phyloP scores from a whole-genome alignment of 2,113 vertebrate genomes.

The Indicator indicator region DNA sequence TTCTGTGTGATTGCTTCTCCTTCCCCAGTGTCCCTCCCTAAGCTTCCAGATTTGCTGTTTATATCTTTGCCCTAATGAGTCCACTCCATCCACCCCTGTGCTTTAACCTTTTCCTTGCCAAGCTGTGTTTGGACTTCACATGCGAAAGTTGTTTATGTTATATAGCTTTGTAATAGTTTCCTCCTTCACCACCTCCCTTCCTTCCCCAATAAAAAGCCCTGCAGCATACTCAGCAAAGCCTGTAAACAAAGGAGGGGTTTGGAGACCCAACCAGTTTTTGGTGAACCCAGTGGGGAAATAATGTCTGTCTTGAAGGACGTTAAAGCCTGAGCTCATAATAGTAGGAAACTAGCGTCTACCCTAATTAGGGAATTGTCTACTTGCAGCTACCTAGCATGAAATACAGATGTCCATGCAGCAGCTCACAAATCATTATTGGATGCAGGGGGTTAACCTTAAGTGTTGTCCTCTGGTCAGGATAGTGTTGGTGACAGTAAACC shows the following conservation, averaged over 20 bases:
- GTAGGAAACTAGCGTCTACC: constrained; percentile 40
- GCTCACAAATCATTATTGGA: neutral
- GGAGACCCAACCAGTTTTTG: constrained; percentile 27
- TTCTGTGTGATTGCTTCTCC: neutral
- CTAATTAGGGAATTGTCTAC: constrained; percentile 4
- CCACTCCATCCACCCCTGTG: neutral
- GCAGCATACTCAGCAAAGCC: neutral
- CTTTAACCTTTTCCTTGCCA: constrained; percentile 58
- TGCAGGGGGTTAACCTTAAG: neutral
- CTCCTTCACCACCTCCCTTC: constrained; percentile 56
- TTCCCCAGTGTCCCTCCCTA: neutral
- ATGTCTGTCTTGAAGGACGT: neutral
- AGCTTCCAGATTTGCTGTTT: neutral
- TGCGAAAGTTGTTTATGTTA: constrained; percentile 56
- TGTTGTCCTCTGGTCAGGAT: neutral
- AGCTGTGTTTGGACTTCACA: neutral
- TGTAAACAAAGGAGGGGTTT: constrained; percentile 29
- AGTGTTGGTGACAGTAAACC: neutral
- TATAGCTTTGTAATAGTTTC: constrained; percentile 51
- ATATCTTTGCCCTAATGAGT: neutral
- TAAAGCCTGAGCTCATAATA: constrained; percentile 45
- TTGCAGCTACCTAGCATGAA: neutral
- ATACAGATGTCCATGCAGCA: neutral
- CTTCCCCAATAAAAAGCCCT: constrained; percentile 54
- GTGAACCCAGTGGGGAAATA: constrained; percentile 16